Evolutionary conservation across 2,113 vertebrate species (phyloP).

Genomic region (Thamnaconus septentrionalis): DNA sequence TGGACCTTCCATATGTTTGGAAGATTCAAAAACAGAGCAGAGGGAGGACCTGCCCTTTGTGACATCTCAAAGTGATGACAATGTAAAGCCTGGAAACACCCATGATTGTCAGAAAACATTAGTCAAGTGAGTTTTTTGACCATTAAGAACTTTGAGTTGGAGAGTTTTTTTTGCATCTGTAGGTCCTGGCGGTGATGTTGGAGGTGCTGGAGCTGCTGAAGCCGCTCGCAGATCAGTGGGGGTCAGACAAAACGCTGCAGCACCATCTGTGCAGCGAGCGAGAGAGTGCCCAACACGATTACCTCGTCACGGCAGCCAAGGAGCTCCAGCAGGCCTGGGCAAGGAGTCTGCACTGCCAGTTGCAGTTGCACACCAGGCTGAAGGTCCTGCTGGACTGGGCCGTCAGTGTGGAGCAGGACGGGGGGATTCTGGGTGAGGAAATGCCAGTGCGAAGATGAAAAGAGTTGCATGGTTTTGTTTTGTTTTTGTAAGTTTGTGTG

Average conservation of each 20-base stretch:
- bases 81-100: too few species aligned
- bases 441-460: background rate
- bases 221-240: conserved; percentile 51
- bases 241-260: conserved; percentile 44
- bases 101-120: too few species aligned
- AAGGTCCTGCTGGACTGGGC: conserved; percentile 72
- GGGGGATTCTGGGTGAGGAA: conserved; percentile 76
- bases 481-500: conserved; percentile 2
- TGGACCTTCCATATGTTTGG: too few species aligned
- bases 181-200: conserved; percentile 72
- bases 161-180: background rate
- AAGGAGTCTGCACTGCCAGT: conserved; percentile 68
- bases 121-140: background rate
- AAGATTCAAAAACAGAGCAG: too few species aligned
- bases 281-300: conserved; percentile 37
- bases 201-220: conserved; percentile 52
- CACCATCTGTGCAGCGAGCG: conserved; percentile 30
- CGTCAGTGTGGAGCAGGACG: conserved; percentile 55
- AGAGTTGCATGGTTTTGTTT: background rate
- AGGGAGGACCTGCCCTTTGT: too few species aligned
- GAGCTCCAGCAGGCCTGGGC: conserved; percentile 71
- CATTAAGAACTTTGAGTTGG: background rate
- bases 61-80: too few species aligned
- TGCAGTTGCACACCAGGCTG: conserved; percentile 75
- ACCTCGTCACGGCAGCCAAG: conserved; percentile 64